These are phyloP conservation scores for Corythornis vintsioides DNA, from an alignment of 2,113 vertebrate genomes.

Conservation along the genomic window DNA sequence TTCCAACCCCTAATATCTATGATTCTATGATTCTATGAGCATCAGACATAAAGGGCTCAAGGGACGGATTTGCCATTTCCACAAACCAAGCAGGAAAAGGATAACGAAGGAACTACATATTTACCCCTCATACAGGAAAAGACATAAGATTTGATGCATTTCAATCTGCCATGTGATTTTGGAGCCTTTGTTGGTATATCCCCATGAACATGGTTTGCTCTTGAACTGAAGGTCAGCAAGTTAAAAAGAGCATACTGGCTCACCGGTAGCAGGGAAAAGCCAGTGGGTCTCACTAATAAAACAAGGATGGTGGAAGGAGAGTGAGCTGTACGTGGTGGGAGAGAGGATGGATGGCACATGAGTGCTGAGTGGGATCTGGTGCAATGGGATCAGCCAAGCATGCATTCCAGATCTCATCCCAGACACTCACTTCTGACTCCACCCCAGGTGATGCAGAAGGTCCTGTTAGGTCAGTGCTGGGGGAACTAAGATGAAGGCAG, in stretches of 20 bases:
- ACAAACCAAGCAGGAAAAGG: neutral
- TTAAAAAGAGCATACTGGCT: neutral
- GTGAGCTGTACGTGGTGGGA: neutral
- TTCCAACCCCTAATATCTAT: no score
- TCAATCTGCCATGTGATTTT: neutral
- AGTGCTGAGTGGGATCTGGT: fast-evolving
- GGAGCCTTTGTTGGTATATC: neutral
- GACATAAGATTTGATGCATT: neutral
- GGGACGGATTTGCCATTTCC: neutral
- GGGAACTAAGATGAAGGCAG: neutral
- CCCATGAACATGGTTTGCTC: neutral
- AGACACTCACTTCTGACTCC: neutral
- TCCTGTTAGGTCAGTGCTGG: neutral
- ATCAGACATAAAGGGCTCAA: neutral
- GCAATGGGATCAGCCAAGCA: neutral
- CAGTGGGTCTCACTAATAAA: neutral
- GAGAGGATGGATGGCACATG: neutral
- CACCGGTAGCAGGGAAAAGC: neutral
- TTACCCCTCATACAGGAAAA: neutral
- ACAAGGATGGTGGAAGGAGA: neutral
- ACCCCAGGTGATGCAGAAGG: neutral
- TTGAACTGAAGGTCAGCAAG: neutral
- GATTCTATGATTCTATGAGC: neutral
- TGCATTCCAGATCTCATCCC: neutral
- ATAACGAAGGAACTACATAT: neutral